Evolutionary conservation across 30 jellyfish, hydroid and myxozoan genomes (phyloP), one percentile per base, ranked within the genome.

Genomic region (Aurelia coerulea): DNA sequence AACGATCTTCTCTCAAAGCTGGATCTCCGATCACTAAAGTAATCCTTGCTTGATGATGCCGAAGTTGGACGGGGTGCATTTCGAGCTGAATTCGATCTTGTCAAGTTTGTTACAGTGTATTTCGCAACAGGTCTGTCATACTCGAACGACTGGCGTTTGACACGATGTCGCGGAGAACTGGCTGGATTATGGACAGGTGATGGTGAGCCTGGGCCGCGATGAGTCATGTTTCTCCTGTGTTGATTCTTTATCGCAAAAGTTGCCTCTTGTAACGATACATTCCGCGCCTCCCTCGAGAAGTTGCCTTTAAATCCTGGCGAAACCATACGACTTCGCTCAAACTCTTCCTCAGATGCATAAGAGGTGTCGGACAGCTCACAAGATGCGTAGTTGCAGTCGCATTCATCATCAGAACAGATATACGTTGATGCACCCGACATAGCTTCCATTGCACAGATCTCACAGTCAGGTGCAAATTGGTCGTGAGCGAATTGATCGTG

Each of bases 311-410:
- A 89, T 1, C 88, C 97, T 11, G 92, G 87, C 7, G 90, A 76
- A 18, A 87, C 87, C 91, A 89, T 74, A 29, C 85, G 86, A 29
- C 88, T 52, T 29, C 91, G 83, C 19, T 86, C 88, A 51, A 16
- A 80, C 60, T 89, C 97, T 37, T 89, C 93, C 42, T 89, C 97
- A 3, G 97, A 89, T 32, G 82, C 83, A 49, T 39, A 81, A 23
- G 90, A 89, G 76, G 97, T 68, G 39, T 80, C 93, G 37, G 97
- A 89, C 62, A 58, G 53, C 54, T 89, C 97, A 73, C 97, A 89
- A 0, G 91, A 71, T 42, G 91, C 91, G 76, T 77, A 89, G 49
- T 80, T 68, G 60, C 96, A 89, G 70, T 73, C 92, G 84, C 97
- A 89, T 35, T 89, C 97, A 19, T 89, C 97, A 74, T 89, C 97